Percentiles rank a stretch among this genome's conserved stretches.
Conservation (phyloP, 2,888 invertebrate species). For the Eupithecia insigniata region DNA sequence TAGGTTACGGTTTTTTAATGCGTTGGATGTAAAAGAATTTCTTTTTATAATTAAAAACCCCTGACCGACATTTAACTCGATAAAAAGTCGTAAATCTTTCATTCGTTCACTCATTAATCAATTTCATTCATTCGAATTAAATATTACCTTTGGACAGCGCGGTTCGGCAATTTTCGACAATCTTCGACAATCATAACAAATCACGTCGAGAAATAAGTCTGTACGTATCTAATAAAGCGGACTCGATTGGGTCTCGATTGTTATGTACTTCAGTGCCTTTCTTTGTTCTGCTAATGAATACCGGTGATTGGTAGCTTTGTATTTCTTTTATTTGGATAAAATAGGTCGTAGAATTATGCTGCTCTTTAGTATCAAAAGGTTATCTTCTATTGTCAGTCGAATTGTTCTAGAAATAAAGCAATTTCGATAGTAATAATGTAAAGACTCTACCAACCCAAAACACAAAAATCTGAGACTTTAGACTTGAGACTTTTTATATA, state of each 20-base stretch:
- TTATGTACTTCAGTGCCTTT: constrained; percentile 20
- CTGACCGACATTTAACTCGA: constrained; percentile 23
- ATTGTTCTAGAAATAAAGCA: background rate
- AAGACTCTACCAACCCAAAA: background rate
- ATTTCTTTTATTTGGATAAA: constrained; percentile 14
- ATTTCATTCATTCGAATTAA: constrained; percentile 45
- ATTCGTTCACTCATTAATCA: constrained; percentile 45
- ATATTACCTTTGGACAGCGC: constrained; percentile 42
- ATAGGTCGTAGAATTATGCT: constrained; percentile 5
- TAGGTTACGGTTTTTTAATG: background rate
- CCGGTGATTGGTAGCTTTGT: constrained; percentile 18
- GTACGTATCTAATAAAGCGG: constrained; percentile 26
- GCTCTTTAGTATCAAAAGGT: background rate
- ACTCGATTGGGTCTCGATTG: constrained; percentile 21
- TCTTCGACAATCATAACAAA: constrained; percentile 42
- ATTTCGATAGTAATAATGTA: background rate
- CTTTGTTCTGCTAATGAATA: constrained; percentile 25
- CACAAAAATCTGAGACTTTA: background rate
- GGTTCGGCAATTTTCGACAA: constrained; percentile 37
- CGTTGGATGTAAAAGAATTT: background rate
- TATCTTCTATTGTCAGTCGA: background rate
- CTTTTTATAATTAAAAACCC: background rate
- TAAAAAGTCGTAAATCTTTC: constrained; percentile 37
- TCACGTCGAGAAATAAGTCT: constrained; percentile 21
- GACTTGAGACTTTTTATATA: background rate